phyloP scores from a whole-genome alignment of 2,888 invertebrate genomes.

The Drosophila cognata region DNA sequence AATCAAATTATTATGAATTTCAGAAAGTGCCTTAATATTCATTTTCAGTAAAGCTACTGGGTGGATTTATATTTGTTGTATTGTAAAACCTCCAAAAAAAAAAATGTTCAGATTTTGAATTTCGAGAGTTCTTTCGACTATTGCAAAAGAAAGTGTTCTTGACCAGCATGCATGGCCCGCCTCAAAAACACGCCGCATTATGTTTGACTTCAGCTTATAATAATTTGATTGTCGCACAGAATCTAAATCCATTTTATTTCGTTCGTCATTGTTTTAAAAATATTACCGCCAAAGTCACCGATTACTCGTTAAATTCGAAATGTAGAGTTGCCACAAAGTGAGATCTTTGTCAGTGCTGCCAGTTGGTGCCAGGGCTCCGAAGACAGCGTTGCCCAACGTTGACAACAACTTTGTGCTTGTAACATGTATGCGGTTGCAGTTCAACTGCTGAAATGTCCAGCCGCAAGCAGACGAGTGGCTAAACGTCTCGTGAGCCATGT shows the following conservation, averaged over 20 bases:
- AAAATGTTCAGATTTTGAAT: background rate
- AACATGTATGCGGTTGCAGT: constrained; percentile 48
- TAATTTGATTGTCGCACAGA: background rate
- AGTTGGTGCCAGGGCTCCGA: background rate
- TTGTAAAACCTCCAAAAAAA: background rate
- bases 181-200: background rate
- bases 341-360: constrained; percentile 5
- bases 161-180: background rate
- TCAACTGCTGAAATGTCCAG: constrained; percentile 8
- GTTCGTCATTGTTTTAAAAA: background rate
- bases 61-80: background rate
- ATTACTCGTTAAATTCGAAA: background rate
- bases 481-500: constrained; percentile 84
- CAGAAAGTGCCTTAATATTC: background rate
- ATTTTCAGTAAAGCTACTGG: background rate
- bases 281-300: background rate
- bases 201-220: background rate
- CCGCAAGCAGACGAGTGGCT: background rate
- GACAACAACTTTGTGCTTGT: background rate
- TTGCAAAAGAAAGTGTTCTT: background rate
- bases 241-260: background rate
- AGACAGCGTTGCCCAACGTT: constrained; percentile 21
- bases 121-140: background rate
- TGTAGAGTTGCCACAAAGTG: constrained; percentile 2
- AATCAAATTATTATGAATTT: constrained; percentile 28